Percentiles rank a stretch among this genome's conserved stretches.
Evolutionary conservation across 1,140 invertebrate genomes (phyloP).

Genomic region (Macrobrachium nipponense): DNA sequence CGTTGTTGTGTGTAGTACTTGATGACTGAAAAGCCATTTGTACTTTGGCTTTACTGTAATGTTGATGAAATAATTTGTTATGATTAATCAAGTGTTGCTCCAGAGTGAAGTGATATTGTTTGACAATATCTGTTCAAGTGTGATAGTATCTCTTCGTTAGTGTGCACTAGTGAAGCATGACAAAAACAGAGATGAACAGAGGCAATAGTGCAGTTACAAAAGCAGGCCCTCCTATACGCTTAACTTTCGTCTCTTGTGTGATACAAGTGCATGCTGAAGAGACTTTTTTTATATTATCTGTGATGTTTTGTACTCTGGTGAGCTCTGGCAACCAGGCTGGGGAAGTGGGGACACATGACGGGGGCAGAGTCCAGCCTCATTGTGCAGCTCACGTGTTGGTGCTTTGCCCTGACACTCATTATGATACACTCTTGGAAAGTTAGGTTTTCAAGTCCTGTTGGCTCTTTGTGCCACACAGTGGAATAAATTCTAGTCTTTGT

Average conservation of each 20-base stretch:
- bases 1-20: conserved; percentile 58
- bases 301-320: conserved; percentile 62
- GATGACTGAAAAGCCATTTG: conserved; percentile 50
- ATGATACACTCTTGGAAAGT: conserved; percentile 19
- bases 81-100: conserved; percentile 58
- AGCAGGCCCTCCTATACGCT: conserved; percentile 63
- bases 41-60: conserved; percentile 53
- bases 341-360: conserved; percentile 29
- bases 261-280: conserved; percentile 62
- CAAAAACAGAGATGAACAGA: conserved; percentile 57
- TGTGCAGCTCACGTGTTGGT: conserved; percentile 57
- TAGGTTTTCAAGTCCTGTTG: conserved; percentile 11
- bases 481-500: conserved; percentile 61
- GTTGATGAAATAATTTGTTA: conserved; percentile 52
- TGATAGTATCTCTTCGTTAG: conserved; percentile 62
- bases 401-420: conserved; percentile 31
- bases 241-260: conserved; percentile 61
- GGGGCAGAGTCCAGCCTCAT: conserved; percentile 23
- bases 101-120: conserved; percentile 59
- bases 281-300: conserved; percentile 59
- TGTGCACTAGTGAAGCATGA: conserved; percentile 62
- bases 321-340: conserved; percentile 40
- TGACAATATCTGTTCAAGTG: conserved; percentile 61
- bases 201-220: conserved; percentile 57
- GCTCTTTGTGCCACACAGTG: conserved; percentile 42